Evolutionary conservation across 1,140 invertebrate species (phyloP), one percentile per base, ranked within the genome.

Genomic region (Coptotermes formosanus): DNA sequence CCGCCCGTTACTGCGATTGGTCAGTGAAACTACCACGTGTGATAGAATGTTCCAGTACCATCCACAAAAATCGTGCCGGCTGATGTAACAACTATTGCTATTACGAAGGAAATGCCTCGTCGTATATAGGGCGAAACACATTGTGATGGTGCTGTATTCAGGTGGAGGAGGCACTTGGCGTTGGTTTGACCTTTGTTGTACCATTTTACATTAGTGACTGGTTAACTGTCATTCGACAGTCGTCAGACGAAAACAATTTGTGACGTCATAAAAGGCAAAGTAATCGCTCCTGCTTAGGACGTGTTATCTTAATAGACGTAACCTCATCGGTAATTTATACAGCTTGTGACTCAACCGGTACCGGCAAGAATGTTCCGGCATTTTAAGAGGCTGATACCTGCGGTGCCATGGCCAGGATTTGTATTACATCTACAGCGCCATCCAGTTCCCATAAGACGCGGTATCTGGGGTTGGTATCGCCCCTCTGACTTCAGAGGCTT

Each of bases 401-500:
- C n/a, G 64, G 64, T 75, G n/a, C 25, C 64, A 16, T 11, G 25
- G n/a, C 64, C n/a, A 7, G 8, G 9, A 30, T 55, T 55, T 55
- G 14, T 55, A 21, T 4, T 55, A 19, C 25, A 75, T 30, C 64
- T 43, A 25, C 85, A 87, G 45, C 30, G 6, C 19, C 25, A n/a
- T 30, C 38, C 43, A 48, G 12, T n/a, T 23, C 30, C 38, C 0
- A 23, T 45, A 21, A 82, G n/a, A 6, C 45, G 85, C n/a, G 38
- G 45, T 38, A 44, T 82, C 44, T 86, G 85, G 85, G 30, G 48
- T 45, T 38, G n/a, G 7, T 7, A 45, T 32, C 83, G 44, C 8
- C 44, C 75, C 8, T 21, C 64, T 4, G 87, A 87, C 25, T 81
- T 89, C 23, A 83, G 88, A 48, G 48, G 69, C 30, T 43, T 88